phyloP scores from a whole-genome alignment of 2,888 invertebrate species.

The Folsomia manolachei region DNA sequence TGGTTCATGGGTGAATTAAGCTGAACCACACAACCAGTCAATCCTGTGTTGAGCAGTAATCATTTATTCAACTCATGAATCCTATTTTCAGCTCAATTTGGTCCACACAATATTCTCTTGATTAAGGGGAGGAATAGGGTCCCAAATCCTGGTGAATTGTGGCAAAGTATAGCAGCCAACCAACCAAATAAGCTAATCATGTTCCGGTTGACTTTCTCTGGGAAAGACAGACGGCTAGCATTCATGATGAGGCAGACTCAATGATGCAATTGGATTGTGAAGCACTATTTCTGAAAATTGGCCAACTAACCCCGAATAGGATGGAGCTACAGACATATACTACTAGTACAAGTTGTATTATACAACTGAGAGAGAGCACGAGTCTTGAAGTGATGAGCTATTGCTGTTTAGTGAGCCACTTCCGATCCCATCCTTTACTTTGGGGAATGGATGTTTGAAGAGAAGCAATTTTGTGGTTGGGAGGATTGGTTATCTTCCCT shows the following conservation, averaged over 20 bases:
- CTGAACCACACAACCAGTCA: no score
- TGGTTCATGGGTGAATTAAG: no score
- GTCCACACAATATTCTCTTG: conserved; percentile 43
- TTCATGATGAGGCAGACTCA: background rate
- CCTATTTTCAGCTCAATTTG: conserved; percentile 46
- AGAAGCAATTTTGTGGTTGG: background rate
- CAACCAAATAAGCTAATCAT: background rate
- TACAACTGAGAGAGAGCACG: background rate
- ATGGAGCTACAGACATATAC: background rate
- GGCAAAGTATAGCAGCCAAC: no score
- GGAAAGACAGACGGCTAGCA: no score
- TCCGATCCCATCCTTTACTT: conserved; percentile 1
- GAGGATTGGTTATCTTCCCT: background rate
- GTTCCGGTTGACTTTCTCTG: conserved; percentile 1
- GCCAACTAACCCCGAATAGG: background rate
- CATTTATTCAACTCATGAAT: conserved; percentile 41
- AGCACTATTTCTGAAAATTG: background rate
- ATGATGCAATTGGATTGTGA: background rate
- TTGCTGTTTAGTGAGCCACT: background rate
- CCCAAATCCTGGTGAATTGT: no score
- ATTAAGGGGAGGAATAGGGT: conserved; percentile 35
- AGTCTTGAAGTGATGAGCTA: background rate
- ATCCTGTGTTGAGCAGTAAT: no score
- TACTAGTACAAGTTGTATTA: no score
- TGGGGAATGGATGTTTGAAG: background rate